Conservation (phyloP, 2,888 invertebrate genomes). For the Lasioglossum leucozonium region DNA sequence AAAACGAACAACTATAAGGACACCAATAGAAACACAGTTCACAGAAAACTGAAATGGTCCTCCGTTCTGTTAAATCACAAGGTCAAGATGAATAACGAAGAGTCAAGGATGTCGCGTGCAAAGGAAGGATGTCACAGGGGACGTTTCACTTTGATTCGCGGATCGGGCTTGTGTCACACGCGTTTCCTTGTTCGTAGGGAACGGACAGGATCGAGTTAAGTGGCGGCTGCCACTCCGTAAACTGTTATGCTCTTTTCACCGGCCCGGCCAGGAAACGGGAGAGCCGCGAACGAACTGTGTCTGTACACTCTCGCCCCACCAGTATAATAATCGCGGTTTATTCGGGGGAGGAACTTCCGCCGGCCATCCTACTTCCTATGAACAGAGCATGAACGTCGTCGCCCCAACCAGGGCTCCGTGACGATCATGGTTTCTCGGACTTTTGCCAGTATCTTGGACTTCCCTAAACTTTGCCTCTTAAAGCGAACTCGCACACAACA, state of each 20-base stretch:
- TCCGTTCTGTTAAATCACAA: background rate
- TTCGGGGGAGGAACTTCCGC: constrained; percentile 78
- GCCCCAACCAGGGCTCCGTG: constrained; percentile 77
- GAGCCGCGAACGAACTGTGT: constrained; percentile 59
- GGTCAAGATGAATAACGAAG: background rate
- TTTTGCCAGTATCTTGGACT: background rate
- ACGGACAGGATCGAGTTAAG: constrained; percentile 53
- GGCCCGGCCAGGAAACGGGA: constrained; percentile 64
- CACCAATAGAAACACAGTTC: background rate
- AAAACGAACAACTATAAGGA: background rate
- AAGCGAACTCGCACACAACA: background rate
- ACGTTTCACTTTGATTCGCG: constrained; percentile 48
- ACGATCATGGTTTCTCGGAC: constrained; percentile 56
- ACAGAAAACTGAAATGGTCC: background rate
- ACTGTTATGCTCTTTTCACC: constrained; percentile 70
- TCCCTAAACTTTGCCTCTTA: background rate
- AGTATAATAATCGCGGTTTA: constrained; percentile 14
- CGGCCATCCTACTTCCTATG: constrained; percentile 81
- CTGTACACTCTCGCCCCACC: constrained; percentile 69
- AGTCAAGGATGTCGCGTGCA: background rate
- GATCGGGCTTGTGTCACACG: constrained; percentile 42
- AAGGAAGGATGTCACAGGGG: background rate
- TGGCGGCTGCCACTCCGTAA: constrained; percentile 67
- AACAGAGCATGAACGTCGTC: constrained; percentile 43
- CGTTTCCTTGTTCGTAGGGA: constrained; percentile 45